Conservation (phyloP, 2,888 invertebrate species). For the Buathra laborator region DNA sequence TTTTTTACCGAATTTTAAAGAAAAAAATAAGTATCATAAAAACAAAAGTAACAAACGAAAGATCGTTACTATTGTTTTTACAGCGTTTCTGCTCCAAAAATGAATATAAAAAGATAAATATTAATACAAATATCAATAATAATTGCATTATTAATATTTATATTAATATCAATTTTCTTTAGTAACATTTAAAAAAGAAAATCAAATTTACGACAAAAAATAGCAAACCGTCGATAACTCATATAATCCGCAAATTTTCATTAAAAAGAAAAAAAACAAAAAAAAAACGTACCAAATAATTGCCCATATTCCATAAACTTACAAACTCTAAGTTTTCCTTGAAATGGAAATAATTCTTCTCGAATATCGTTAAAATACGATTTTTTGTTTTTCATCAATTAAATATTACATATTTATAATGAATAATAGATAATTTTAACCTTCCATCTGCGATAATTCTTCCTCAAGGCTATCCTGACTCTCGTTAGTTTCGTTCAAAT, state of each 20-base stretch:
- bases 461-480: constrained; percentile 84
- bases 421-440: constrained; percentile 70
- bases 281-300: constrained; percentile 1
- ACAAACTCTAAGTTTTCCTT: not conserved
- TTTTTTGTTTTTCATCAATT: not conserved
- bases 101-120: not conserved
- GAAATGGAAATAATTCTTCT: not conserved
- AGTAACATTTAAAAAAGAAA: too few species aligned
- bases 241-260: not conserved
- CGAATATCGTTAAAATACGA: not conserved
- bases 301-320: not conserved
- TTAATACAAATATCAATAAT: too few species aligned
- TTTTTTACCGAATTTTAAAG: too few species aligned
- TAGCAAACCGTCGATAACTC: not conserved
- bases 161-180: too few species aligned
- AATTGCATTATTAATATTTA: too few species aligned
- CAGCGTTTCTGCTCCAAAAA: not conserved
- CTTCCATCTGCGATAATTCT: constrained; percentile 84
- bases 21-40: not conserved
- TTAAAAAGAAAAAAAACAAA: not conserved
- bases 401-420: constrained; percentile 3
- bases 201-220: too few species aligned
- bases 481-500: constrained; percentile 82
- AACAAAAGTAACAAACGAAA: constrained; percentile 1
- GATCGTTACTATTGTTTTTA: constrained; percentile 8